A percentile compares a stretch with the other conserved stretches of the same genome.
phyloP scores from a whole-genome alignment of 2,113 vertebrate species.

The Bambusicola thoracicus region DNA sequence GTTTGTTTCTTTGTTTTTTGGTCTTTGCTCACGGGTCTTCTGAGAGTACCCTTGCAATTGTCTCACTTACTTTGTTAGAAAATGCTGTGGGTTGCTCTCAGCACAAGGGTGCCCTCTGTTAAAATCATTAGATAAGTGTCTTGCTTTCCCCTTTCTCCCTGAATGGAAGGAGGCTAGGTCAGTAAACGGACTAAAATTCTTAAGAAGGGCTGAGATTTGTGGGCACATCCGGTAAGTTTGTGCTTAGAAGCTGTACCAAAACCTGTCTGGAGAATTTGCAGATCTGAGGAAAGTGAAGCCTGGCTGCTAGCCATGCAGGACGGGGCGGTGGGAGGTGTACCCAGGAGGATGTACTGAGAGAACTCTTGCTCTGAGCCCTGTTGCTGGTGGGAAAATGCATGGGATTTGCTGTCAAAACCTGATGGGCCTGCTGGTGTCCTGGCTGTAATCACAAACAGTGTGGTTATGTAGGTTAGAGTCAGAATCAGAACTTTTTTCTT shows the following conservation, averaged over 20 bases:
- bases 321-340: neutral
- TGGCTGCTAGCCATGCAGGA: neutral
- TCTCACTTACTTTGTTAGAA: neutral
- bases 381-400: neutral
- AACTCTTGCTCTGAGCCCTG: neutral
- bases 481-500: neutral
- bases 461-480: neutral
- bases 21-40: neutral
- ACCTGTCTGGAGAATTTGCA: neutral
- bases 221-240: neutral
- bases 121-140: neutral
- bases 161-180: neutral
- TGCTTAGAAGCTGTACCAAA: neutral
- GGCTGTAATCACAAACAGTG: neutral
- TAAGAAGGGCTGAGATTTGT: neutral
- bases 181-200: neutral
- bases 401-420: constrained; percentile 41
- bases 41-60: neutral
- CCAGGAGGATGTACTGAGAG: neutral
- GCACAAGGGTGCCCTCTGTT: neutral
- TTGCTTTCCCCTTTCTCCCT: neutral
- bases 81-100: neutral
- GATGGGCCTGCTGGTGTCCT: neutral
- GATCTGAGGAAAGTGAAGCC: neutral
- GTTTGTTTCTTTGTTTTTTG: no score